Base-by-base conservation (phyloP, 2,113 vertebrate genomes). In the Lasiurus cinereus region DNA sequence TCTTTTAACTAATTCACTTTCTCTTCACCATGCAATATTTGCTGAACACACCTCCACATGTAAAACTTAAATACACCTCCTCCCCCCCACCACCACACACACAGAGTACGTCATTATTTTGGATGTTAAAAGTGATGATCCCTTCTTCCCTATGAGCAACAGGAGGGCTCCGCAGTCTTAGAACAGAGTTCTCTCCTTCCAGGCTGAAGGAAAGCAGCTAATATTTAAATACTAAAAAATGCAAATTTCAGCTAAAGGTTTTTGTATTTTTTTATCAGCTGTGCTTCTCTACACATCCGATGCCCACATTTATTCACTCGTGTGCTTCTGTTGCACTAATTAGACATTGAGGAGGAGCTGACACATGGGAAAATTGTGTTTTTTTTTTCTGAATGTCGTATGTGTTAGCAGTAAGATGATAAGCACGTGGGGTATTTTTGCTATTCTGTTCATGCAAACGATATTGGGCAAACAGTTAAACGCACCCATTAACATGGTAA, bases 361-460 rank as follows among this genome's bases (percentile, higher is more conserved):
- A 80, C 91, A 85, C 96, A 48, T 1, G 94, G 78, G 91, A 33
- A 92, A 93, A 78, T 70, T 88, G 84, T 92, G 50, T 52, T 52
- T 52, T 52, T 52, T 52, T 91, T 94, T 87, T 94, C 46, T 90
- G 94, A 90, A 92, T 36, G 46, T 72, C n/a, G 86, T 93, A 8
- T 89, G 79, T 85, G 94, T 80, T 95, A 83, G 43, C 59, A 52
- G 74, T n/a, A 64, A 84, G 64, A 89, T 83, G 94, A 77, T 69
- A 94, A 96, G 86, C 97, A 97, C 97, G 96, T 95, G 97, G 76
- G 91, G 72, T 94, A 70, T 52, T 93, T 67, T 74, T 48, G 66
- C 88, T 95, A 79, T 96, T 95, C 88, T 96, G 80, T 69, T 72
- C 66, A 95, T 96, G 96, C 96, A 95, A 96, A 97, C 96, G 39